A percentile compares a stretch with the other conserved stretches of the same genome.
Evolutionary conservation across 2,888 invertebrate species (phyloP).

Genomic region (Lumbricus terrestris): DNA sequence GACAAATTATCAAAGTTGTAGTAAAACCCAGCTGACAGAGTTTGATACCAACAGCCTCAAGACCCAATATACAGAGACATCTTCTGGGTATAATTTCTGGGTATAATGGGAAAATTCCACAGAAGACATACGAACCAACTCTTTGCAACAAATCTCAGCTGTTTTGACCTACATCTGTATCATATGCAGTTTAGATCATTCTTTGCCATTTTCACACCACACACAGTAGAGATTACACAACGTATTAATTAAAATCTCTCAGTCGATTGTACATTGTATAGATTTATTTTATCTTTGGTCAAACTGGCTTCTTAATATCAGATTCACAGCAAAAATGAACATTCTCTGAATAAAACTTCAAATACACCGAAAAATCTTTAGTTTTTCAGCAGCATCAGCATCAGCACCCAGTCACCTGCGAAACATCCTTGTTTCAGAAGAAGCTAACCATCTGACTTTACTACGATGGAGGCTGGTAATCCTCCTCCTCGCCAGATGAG

Average conservation of each 20-base stretch:
- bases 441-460: not conserved
- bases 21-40: not conserved
- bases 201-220: not conserved
- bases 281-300: not conserved
- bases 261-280: not conserved
- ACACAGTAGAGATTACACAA: too few relatives aligned
- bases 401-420: not conserved
- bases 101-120: not conserved
- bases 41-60: too few relatives aligned
- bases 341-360: not conserved
- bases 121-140: not conserved
- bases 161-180: not conserved
- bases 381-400: not conserved
- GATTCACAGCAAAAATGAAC: not conserved
- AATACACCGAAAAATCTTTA: constrained; percentile 3
- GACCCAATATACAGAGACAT: too few relatives aligned
- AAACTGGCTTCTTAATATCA: not conserved
- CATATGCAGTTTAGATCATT: not conserved
- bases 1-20: not conserved
- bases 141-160: not conserved
- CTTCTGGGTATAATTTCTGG: too few relatives aligned
- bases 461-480: not conserved
- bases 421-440: not conserved
- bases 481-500: not conserved
- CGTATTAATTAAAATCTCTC: too few relatives aligned